Evolutionary conservation across 2,113 vertebrate genomes (phyloP).

Genomic region (Stomatorhinus ivindoensis): DNA sequence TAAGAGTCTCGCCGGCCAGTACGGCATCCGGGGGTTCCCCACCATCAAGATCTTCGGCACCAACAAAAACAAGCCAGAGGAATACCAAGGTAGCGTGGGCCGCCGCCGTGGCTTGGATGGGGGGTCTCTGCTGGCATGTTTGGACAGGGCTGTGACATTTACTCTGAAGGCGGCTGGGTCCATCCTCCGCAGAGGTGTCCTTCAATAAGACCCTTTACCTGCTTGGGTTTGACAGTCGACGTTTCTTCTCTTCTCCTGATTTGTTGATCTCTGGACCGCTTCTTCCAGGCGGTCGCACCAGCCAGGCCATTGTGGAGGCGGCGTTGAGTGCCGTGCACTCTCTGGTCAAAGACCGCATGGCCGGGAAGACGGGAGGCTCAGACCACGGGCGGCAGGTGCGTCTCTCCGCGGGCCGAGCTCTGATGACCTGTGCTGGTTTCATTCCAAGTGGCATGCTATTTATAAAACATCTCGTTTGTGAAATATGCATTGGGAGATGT

Average conservation of each 20-base stretch:
- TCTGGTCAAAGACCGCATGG: conserved; percentile 80
- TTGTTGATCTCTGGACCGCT: neutral
- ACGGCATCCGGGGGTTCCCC: conserved; percentile 84
- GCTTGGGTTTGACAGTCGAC: neutral
- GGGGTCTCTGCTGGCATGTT: neutral
- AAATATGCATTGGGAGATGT: neutral
- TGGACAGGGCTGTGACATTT: neutral
- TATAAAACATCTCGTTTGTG: neutral
- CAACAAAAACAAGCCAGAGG: conserved; percentile 90
- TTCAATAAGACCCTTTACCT: neutral
- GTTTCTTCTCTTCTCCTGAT: neutral
- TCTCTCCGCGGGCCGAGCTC: neutral
- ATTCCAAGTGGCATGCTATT: neutral
- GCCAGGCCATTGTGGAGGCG: conserved; percentile 83
- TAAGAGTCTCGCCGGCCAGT: conserved; percentile 83
- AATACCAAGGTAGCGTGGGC: conserved; percentile 77
- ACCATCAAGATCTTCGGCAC: conserved; percentile 94
- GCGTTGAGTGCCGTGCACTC: conserved; percentile 71
- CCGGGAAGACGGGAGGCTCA: conserved; percentile 68
- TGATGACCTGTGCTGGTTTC: neutral
- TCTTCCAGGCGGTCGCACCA: conserved; percentile 74
- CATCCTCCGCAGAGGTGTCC: neutral
- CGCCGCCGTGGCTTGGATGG: too few species aligned
- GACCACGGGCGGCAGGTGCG: conserved; percentile 70
- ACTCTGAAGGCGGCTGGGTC: neutral